phyloP scores from a whole-genome alignment of 2,888 invertebrate genomes.

The Aethes cnicana region DNA sequence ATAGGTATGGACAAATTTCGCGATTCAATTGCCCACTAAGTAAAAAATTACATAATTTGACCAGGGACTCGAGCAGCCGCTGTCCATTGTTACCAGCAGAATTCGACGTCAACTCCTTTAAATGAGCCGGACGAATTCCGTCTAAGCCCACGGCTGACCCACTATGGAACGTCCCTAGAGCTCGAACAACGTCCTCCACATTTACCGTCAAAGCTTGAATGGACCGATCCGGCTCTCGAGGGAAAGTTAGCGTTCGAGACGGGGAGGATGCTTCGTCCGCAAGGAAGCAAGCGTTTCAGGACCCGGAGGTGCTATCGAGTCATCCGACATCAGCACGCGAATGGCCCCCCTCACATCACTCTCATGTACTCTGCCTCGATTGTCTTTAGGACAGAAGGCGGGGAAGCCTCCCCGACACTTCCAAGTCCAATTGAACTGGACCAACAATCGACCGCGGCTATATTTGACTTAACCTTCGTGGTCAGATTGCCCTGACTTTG shows the following conservation, averaged over 20 bases:
- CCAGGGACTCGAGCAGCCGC: no score
- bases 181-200: not conserved
- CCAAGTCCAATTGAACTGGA: not conserved
- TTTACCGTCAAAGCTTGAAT: not conserved
- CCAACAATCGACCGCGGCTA: not conserved
- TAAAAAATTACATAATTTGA: no score
- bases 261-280: slow-evolving; percentile 25
- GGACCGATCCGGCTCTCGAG: slow-evolving; percentile 2
- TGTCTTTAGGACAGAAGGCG: not conserved
- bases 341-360: slow-evolving; percentile 29
- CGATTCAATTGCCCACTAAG: no score
- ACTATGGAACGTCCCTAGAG: not conserved
- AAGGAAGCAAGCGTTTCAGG: slow-evolving; percentile 5
- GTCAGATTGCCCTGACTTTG: slow-evolving; percentile 10
- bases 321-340: slow-evolving; percentile 23
- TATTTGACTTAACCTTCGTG: slow-evolving; percentile 13
- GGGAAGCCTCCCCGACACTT: not conserved
- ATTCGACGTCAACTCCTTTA: no score
- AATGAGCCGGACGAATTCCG: not conserved
- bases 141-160: not conserved
- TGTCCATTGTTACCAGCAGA: no score
- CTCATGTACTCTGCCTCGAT: slow-evolving; percentile 27
- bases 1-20: no score
- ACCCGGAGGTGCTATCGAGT: slow-evolving; percentile 8
- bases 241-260: slow-evolving; percentile 6